Evolutionary conservation across 2,888 invertebrate species (phyloP), one percentile per base, ranked within the genome.

Genomic region (Lathronympha strigana): DNA sequence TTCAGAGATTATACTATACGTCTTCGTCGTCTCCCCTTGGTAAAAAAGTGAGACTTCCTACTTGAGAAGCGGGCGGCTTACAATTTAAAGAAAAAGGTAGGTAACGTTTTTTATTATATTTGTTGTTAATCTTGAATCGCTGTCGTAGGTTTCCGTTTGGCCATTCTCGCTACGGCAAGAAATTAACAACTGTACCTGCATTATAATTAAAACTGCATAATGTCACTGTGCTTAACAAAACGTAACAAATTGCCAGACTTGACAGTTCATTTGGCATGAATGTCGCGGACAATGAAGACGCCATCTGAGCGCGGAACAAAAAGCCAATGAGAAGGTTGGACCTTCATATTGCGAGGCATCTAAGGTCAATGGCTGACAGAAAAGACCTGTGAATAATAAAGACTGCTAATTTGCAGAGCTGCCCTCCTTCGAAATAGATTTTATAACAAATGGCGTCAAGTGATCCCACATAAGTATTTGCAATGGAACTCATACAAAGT

Each of bases 231-330:
- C 49, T 36, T 43, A 76, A 78, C 74, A 78, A 79, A 83, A 81
- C 75, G 82, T 82, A 75, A 77, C 75, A 76, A 80, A 81, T 79
- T 64, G 69, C 69, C 72, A 75, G 75, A 80, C 77, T 79, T 77
- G 81, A 83, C 85, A 87, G 80, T 84, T 86, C 82, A 85, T 85
- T 87, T 81, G 80, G 79, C 85, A 86, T 84, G 79, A 84, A 83
- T 83, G 84, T 82, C 84, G 82, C 66, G 80, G 80, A 82, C 83
- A 82, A 83, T 78, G 78, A 80, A 77, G 78, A 79, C 66, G 74
- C 71, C 76, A 75, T 77, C 72, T 78, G 79, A 81, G 79, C 68
- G 74, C 68, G 70, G 73, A 74, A 79, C 73, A 80, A 82, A 78
- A 81, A 80, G 72, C 76, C 70, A 69, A 68, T 66, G 51, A 63